Evolutionary conservation across 2,113 vertebrate genomes (phyloP), one percentile per base, ranked within the genome.

Genomic region (Tricholaema leucomelas): DNA sequence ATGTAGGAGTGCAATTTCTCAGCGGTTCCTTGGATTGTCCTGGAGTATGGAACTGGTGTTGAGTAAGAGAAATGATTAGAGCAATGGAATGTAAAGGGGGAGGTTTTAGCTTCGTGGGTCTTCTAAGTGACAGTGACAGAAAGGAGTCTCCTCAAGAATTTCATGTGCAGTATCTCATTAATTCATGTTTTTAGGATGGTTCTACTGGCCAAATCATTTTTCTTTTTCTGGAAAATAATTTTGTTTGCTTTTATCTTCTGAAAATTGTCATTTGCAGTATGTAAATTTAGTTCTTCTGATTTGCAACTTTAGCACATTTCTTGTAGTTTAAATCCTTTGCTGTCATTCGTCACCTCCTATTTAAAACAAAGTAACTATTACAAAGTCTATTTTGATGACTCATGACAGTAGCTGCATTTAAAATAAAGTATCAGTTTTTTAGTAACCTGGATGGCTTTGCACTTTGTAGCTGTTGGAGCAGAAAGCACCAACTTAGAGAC

Each of bases 351-450:
- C 90, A 87, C 72, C 50, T 63, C 38, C 3, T 97, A 97, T 97
- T 97, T 97, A 97, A 97, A 96, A 95, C 75, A 89, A 94, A 95
- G 80, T 88, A 95, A 94, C 89, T 95, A 91, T 94, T 97, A 72
- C 96, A 97, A 95, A 96, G 95, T 93, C 94, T 97, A 97, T 97
- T 97, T 97, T 97, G 93, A 94, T 95, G 96, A 95, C 69, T 92
- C 80, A 44, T 85, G 88, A 67, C 83, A 77, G 84, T 93, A 85
- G 88, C 80, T 90, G 64, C 96, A 92, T 96, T 96, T 90, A 91
- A 94, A 97, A 97, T 97, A 97, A 98, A 97, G 59, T 55, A 72
- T 85, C 64, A 0, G 52, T 95, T 96, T 94, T 96, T 92, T 76
- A 93, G 83, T 85, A 64, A 71, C 20, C 60, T 40, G 64, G 61